phyloP scores from a whole-genome alignment of 2,797 vertebrate genomes.

The Tragelaphus eurycerus region DNA sequence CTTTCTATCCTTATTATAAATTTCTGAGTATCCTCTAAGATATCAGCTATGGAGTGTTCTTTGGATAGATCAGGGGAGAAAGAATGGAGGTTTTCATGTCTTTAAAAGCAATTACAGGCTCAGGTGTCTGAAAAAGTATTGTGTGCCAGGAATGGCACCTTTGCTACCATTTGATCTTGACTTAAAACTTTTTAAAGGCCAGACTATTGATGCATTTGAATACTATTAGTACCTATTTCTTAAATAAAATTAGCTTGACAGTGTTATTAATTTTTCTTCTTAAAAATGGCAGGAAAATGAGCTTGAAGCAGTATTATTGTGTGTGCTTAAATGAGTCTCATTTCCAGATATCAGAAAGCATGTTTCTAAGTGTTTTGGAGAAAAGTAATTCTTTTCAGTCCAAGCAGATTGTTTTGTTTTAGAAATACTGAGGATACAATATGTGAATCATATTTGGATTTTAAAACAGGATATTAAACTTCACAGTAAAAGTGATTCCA shows the following conservation, averaged over 20 bases:
- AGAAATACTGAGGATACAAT: conserved; percentile 43
- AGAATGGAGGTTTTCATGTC: neutral
- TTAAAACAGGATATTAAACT: conserved; percentile 44
- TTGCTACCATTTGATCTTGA: neutral
- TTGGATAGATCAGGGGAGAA: neutral
- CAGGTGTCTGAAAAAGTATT: neutral
- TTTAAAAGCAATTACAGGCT: conserved; percentile 46
- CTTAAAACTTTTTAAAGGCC: neutral
- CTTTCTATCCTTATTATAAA: neutral
- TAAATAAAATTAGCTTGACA: conserved; percentile 67
- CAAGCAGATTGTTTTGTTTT: conserved; percentile 55
- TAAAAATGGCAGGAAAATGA: conserved; percentile 35
- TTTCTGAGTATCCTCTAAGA: neutral
- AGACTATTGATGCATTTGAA: conserved; percentile 26
- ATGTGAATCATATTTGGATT: conserved; percentile 49
- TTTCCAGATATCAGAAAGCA: conserved; percentile 22
- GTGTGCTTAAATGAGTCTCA: neutral
- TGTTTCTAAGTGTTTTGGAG: conserved; percentile 40
- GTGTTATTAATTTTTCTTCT: conserved; percentile 37
- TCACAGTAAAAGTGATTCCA: conserved; percentile 17
- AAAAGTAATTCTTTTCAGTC: conserved; percentile 8
- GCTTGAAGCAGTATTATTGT: neutral
- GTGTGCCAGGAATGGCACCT: neutral
- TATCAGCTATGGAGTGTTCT: neutral
- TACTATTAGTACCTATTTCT: conserved; percentile 17